Conservation (phyloP, 2,113 vertebrate genomes). For the Callaeas wilsoni region DNA sequence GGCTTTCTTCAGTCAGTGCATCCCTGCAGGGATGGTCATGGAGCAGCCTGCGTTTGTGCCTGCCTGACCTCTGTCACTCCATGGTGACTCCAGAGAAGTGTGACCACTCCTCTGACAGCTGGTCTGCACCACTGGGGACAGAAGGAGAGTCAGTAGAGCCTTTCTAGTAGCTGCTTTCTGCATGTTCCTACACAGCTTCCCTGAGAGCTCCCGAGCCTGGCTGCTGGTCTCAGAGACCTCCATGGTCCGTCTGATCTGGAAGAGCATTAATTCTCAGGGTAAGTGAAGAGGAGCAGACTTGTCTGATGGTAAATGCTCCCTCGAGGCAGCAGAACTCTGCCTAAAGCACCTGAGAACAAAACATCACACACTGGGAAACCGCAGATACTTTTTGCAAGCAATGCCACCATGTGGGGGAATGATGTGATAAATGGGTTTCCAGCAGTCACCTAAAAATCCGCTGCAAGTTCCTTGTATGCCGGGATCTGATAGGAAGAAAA, state of each 20-base stretch:
- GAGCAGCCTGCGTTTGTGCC: neutral
- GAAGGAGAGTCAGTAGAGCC: neutral
- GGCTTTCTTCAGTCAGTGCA: neutral
- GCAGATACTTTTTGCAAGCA: neutral
- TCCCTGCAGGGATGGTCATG: neutral
- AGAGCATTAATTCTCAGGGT: neutral
- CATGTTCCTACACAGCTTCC: neutral
- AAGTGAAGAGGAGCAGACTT: neutral
- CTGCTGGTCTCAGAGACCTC: neutral
- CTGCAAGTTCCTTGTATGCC: neutral
- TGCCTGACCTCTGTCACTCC: neutral
- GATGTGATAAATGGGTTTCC: neutral
- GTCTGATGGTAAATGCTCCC: neutral
- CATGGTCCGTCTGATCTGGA: neutral
- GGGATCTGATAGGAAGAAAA: neutral
- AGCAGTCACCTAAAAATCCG: neutral
- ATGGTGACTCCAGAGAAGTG: neutral
- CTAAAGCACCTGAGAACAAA: neutral
- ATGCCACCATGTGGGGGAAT: neutral
- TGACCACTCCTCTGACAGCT: neutral
- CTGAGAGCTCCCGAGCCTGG: neutral
- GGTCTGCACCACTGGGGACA: neutral
- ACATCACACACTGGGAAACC: neutral
- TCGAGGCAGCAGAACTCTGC: neutral
- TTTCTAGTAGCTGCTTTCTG: neutral